Conservation (phyloP, 2,888 invertebrate genomes). For the Netelia melanura region DNA sequence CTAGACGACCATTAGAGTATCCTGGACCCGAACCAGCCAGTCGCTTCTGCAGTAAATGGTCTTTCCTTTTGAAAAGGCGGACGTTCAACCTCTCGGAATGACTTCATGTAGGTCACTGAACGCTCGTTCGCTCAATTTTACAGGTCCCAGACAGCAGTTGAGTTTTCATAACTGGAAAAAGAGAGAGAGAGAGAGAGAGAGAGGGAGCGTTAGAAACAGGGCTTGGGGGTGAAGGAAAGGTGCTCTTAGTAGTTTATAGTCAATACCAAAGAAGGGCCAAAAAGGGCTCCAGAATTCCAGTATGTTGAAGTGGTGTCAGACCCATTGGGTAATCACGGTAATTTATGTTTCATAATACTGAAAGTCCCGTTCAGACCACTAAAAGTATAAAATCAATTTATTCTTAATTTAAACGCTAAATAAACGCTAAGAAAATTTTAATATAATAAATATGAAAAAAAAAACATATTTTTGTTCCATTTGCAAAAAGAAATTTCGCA, state of each 20-base stretch:
- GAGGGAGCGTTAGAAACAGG: neutral
- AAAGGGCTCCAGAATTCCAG: no score
- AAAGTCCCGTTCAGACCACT: no score
- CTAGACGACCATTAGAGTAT: conserved; percentile 79
- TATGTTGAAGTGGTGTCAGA: no score
- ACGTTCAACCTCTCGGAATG: conserved; percentile 20
- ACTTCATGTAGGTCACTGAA: conserved; percentile 54
- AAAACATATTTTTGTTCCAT: no score
- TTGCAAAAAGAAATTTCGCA: no score
- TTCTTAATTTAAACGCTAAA: no score
- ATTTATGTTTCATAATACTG: no score
- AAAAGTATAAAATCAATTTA: no score
- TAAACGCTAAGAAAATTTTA: no score
- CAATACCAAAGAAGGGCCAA: no score
- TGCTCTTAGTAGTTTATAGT: neutral
- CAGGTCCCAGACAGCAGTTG: conserved; percentile 51
- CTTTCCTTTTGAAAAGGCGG: conserved; percentile 77
- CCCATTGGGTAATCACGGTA: no score
- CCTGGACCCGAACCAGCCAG: conserved; percentile 77
- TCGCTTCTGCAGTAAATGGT: conserved; percentile 79
- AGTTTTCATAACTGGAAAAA: conserved; percentile 78
- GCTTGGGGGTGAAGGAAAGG: neutral
- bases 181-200: neutral
- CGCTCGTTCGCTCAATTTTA: conserved; percentile 9
- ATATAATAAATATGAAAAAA: no score